Evolutionary conservation across 1,140 invertebrate species (phyloP).

Genomic region (Magallana ariakensis): DNA sequence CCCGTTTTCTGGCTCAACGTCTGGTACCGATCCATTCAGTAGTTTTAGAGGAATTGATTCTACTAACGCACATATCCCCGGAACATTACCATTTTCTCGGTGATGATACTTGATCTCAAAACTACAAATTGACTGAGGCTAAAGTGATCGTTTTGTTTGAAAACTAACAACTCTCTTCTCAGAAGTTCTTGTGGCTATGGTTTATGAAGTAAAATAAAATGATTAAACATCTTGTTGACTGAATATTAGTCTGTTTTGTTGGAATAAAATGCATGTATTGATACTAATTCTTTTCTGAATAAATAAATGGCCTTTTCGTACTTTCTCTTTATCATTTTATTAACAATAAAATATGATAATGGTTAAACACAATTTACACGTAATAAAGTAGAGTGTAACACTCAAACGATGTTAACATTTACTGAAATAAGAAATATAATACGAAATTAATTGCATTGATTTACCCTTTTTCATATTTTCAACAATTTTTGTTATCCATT

Average conservation of each 20-base stretch:
- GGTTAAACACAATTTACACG: too few relatives aligned
- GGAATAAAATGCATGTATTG: constrained; percentile 1
- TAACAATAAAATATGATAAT: too few relatives aligned
- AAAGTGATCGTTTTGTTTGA: background rate
- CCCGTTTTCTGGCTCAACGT: background rate
- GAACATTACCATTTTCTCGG: background rate
- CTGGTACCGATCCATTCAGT: background rate
- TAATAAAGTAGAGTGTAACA: too few relatives aligned
- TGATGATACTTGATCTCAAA: constrained; percentile 8
- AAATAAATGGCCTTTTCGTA: background rate
- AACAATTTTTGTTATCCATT: too few relatives aligned
- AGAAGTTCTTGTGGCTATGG: background rate
- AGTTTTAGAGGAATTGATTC: background rate
- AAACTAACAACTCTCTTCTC: background rate
- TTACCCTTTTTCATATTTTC: too few relatives aligned
- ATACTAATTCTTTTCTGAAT: constrained; percentile 4
- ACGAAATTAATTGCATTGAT: too few relatives aligned
- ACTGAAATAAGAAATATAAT: too few relatives aligned
- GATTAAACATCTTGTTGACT: background rate
- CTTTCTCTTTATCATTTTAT: background rate
- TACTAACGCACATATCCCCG: background rate
- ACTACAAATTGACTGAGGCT: background rate
- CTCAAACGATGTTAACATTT: too few relatives aligned
- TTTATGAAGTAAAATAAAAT: constrained; percentile 3
- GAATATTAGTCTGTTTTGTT: background rate